Base-by-base conservation (phyloP, 2,113 vertebrate species). In the Panthera uncia region DNA sequence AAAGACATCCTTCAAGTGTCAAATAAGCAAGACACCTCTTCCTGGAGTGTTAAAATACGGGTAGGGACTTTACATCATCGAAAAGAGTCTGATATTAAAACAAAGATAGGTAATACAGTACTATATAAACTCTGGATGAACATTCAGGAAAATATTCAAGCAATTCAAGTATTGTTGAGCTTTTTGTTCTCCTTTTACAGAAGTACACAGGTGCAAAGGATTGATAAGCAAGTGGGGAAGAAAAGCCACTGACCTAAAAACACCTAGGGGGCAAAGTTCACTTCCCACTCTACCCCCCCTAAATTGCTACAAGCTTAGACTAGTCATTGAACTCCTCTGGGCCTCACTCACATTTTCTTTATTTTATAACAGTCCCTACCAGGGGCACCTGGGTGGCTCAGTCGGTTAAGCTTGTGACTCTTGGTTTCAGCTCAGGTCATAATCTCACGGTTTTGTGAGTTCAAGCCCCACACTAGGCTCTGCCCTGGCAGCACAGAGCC, bases 21-120 rank as follows among this genome's bases (percentile, higher is more conserved):
- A 93, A 93, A 85, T 94, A 95, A 97, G 78, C 33, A 92, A 97
- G 74, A 94, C 45, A 45, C 80, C 80, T 76, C 69, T 84, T 92
- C 38, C 55, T 45, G 36, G 38, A n/a, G 33, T 55, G 1, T 71
- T 92, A 61, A 95, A 83, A 61, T 76, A 61, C 16, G 79, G 33
- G 27, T 25, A 55, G 14, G 74, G 29, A 50, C 55, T 88, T 80
- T 41, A 90, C 85, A 88, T 93, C 76, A 93, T 66, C 38, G 69
- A 12, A 89, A 61, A 94, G 66, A 66, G 76, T 83, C 91, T 85
- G 55, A 73, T 79, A 95, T 65, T 91, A 74, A 91, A 86, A 90
- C 80, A 36, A 87, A 93, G 76, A 86, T 78, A 93, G 23, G 31
- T 65, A 89, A 91, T 9, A 91, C 52, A 88, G 91, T 38, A 78